Evolutionary conservation across 2,888 invertebrate genomes (phyloP).

Genomic region (Lasioglossum vierecki): DNA sequence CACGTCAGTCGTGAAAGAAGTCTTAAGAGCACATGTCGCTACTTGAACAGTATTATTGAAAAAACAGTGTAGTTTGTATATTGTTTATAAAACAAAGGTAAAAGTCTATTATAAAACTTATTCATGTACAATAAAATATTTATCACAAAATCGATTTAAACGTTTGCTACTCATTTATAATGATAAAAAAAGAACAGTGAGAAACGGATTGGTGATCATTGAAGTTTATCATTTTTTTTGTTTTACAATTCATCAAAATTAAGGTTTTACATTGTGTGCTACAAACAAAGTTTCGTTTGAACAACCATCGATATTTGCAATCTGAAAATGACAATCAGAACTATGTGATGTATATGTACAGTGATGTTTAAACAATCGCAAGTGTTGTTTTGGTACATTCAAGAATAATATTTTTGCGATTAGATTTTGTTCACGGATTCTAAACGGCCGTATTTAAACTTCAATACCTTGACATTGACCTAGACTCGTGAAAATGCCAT

Average conservation of each 20-base stretch:
- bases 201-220: neutral
- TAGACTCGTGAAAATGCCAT: neutral
- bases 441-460: neutral
- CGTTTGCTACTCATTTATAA: neutral
- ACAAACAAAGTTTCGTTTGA: neutral
- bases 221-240: neutral
- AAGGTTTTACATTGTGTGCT: neutral
- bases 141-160: neutral
- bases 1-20: neutral
- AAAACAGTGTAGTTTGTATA: slow-evolving; percentile 8
- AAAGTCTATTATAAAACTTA: neutral
- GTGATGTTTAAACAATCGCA: neutral
- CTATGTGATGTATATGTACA: neutral
- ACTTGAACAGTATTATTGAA: slow-evolving; percentile 5
- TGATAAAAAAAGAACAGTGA: neutral
- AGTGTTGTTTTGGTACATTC: neutral
- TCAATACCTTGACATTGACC: slow-evolving; percentile 22
- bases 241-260: neutral
- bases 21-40: neutral
- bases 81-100: slow-evolving; percentile 46
- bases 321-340: neutral
- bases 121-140: neutral
- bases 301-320: neutral
- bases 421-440: neutral
- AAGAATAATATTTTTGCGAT: neutral